Evolutionary conservation across 2,797 vertebrate genomes (phyloP).

Genomic region (Zalophus californianus): DNA sequence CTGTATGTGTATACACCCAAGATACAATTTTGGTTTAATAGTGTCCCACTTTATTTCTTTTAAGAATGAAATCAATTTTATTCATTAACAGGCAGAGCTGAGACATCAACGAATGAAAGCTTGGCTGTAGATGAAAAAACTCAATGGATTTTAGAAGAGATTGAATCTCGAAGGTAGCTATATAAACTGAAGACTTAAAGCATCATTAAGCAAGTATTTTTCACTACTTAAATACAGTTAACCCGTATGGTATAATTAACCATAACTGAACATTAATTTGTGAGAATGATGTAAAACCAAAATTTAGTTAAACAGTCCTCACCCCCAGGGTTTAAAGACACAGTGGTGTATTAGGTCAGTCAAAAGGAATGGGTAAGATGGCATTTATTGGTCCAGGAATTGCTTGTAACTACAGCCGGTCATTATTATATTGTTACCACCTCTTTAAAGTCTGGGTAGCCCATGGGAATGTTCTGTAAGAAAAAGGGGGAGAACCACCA

Average conservation of each 20-base stretch:
- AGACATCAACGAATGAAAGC: slow-evolving; percentile 71
- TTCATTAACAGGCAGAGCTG: slow-evolving; percentile 84
- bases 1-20: not conserved
- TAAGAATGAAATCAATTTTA: slow-evolving; percentile 52
- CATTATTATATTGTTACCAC: not conserved
- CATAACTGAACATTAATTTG: not conserved
- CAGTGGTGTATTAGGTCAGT: not conserved
- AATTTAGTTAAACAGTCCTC: not conserved
- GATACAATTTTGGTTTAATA: slow-evolving; percentile 2
- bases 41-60: slow-evolving; percentile 39
- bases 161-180: slow-evolving; percentile 86
- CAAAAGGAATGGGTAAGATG: not conserved
- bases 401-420: not conserved
- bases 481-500: not conserved
- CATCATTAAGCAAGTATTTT: slow-evolving; percentile 57
- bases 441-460: not conserved
- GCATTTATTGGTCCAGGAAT: not conserved
- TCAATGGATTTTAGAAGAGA: slow-evolving; percentile 77
- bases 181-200: slow-evolving; percentile 62
- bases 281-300: not conserved
- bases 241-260: not conserved
- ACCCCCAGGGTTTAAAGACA: not conserved
- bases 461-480: not conserved
- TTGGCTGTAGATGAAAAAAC: slow-evolving; percentile 72
- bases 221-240: slow-evolving; percentile 20